Conservation (phyloP, 2,797 vertebrate genomes). For the Takifugu rubripes region DNA sequence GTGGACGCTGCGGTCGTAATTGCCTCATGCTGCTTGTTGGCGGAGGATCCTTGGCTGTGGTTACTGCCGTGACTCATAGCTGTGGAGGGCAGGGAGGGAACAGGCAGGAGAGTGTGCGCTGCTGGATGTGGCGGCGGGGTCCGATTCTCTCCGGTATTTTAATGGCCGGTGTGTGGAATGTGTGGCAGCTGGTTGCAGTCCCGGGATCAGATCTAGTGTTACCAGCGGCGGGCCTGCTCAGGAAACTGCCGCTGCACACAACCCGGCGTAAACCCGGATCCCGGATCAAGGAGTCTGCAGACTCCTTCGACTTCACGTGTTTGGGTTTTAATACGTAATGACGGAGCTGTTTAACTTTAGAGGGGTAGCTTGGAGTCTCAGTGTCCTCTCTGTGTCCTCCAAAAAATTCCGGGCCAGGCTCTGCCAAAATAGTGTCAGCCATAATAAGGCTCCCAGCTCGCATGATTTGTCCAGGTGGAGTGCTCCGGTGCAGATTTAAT, state of each 20-base stretch:
- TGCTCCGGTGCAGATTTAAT: conserved; percentile 41
- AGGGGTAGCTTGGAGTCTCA: conserved; percentile 13
- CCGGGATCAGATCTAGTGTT: conserved; percentile 75
- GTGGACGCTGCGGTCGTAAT: conserved; percentile 32
- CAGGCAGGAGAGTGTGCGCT: conserved; percentile 22
- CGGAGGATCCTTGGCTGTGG: conserved; percentile 26
- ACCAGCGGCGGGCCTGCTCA: conserved; percentile 76
- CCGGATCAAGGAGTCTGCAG: conserved; percentile 24
- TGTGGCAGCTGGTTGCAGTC: conserved; percentile 73
- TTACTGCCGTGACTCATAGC: conserved; percentile 31
- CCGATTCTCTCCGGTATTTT: conserved; percentile 79
- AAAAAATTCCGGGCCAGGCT: conserved; percentile 33
- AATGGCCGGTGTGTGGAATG: conserved; percentile 81
- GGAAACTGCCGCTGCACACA: conserved; percentile 57
- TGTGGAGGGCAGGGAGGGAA: conserved; percentile 11
- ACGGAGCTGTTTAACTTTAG: conserved; percentile 30
- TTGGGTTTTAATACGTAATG: conserved; percentile 38
- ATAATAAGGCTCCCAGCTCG: conserved; percentile 48
- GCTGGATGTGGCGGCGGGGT: conserved; percentile 50
- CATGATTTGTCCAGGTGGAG: conserved; percentile 64
- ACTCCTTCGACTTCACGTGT: conserved; percentile 28
- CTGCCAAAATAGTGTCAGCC: conserved; percentile 60
- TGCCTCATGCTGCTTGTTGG: conserved; percentile 22
- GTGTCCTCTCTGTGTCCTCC: conserved; percentile 29
- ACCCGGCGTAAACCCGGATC: conserved; percentile 24